phyloP scores from a whole-genome alignment of 2,113 vertebrate genomes.

The Phoenicopterus ruber region DNA sequence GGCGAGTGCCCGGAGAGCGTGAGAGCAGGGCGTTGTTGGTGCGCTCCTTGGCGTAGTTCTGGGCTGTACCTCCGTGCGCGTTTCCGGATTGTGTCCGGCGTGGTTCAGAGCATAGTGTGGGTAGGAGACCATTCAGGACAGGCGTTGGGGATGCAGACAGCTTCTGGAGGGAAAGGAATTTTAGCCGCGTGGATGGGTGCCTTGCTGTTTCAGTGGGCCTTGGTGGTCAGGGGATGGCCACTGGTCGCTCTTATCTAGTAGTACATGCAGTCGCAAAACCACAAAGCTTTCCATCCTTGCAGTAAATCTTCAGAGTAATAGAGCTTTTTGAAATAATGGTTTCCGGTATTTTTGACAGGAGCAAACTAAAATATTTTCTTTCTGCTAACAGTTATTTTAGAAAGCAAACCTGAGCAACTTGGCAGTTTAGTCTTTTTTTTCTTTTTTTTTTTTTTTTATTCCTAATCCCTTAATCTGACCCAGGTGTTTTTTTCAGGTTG shows the following conservation, averaged over 20 bases:
- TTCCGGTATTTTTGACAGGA: neutral
- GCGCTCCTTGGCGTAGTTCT: neutral
- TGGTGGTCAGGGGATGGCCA: neutral
- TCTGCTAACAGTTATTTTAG: neutral
- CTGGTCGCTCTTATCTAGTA: neutral
- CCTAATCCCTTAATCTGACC: neutral
- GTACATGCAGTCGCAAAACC: neutral
- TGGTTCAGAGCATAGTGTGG: neutral
- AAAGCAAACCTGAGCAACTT: neutral
- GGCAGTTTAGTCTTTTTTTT: neutral
- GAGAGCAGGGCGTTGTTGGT: neutral
- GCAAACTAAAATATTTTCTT: neutral
- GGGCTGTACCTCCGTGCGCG: neutral
- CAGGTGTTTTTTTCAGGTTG: neutral
- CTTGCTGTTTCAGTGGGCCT: neutral
- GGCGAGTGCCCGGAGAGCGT: accelerated
- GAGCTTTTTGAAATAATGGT: neutral
- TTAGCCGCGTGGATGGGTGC: accelerated
- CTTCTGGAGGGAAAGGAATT: neutral
- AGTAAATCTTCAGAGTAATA: neutral
- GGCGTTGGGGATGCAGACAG: accelerated
- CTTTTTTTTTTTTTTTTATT: neutral
- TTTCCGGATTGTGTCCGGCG: neutral
- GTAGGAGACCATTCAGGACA: neutral
- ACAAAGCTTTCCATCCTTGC: neutral